These are phyloP conservation scores for Drosophila falleni DNA, from an alignment of 2,888 invertebrate species.

Conservation along the genomic window DNA sequence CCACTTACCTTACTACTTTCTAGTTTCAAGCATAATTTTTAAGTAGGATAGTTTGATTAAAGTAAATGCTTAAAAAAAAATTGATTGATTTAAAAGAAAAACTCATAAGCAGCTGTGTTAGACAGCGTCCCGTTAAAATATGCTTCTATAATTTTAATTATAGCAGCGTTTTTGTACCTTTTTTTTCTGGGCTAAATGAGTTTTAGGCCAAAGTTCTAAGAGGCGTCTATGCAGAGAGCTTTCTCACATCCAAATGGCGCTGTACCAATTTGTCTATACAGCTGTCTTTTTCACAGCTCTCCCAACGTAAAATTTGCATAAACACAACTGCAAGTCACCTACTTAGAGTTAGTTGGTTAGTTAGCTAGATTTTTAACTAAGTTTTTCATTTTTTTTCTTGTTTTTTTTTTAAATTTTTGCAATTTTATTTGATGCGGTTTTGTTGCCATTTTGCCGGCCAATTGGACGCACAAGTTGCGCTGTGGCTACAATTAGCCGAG, in stretches of 20 bases:
- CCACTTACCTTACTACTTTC: no score
- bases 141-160: slow-evolving; percentile 8
- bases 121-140: background rate
- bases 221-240: background rate
- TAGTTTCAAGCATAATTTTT: no score
- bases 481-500: slow-evolving; percentile 46
- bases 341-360: slow-evolving; percentile 36
- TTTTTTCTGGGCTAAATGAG: slow-evolving; percentile 23
- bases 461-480: slow-evolving; percentile 51
- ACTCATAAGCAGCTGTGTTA: background rate
- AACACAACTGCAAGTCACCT: slow-evolving; percentile 36
- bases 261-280: slow-evolving; percentile 55
- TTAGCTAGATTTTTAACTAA: slow-evolving; percentile 25
- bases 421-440: slow-evolving; percentile 10
- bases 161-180: background rate
- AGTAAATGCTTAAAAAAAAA: no score
- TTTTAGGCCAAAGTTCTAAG: slow-evolving; percentile 8
- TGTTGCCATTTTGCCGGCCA: slow-evolving; percentile 46
- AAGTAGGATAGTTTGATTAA: no score
- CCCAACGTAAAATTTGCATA: slow-evolving; percentile 41
- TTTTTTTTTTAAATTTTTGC: background rate
- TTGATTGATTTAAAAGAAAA: background rate
- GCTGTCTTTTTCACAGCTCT: slow-evolving; percentile 54
- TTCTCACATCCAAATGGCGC: background rate
- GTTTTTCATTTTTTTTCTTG: background rate